Conservation (phyloP, 2,797 vertebrate genomes). For the Aotus griseimembra region DNA sequence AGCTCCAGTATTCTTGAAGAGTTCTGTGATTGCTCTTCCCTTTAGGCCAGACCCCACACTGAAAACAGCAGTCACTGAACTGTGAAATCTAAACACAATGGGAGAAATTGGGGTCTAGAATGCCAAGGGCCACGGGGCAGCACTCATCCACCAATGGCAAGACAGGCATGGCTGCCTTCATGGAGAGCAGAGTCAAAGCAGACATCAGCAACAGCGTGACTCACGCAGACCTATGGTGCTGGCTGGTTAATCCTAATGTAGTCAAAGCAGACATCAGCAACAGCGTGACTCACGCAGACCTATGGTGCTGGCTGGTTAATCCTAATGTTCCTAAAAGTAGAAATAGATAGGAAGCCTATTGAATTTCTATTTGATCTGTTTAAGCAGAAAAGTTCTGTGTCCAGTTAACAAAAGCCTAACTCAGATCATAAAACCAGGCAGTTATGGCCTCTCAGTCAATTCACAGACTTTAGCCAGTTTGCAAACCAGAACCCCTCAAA, state of each 20-base stretch:
- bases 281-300: background rate
- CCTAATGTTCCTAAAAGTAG: background rate
- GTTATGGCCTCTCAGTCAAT: background rate
- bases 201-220: too few relatives aligned
- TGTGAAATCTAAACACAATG: background rate
- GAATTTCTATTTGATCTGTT: background rate
- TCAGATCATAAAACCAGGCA: background rate
- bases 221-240: too few relatives aligned
- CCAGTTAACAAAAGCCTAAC: background rate
- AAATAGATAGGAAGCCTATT: background rate
- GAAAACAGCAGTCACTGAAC: background rate
- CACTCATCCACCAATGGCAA: background rate
- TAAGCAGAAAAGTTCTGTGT: background rate
- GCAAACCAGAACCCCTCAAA: too few relatives aligned
- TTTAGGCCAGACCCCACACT: background rate
- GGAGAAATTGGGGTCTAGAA: background rate
- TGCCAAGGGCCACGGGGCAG: background rate
- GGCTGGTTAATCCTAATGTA: too few relatives aligned
- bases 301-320: background rate
- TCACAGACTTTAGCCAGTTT: background rate
- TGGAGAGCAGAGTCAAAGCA: background rate
- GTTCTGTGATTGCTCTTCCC: background rate
- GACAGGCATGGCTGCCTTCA: background rate
- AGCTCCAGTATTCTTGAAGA: background rate
- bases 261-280: background rate